phyloP scores from a whole-genome alignment of 1,140 invertebrate genomes.

The Neodiprion pinetum region DNA sequence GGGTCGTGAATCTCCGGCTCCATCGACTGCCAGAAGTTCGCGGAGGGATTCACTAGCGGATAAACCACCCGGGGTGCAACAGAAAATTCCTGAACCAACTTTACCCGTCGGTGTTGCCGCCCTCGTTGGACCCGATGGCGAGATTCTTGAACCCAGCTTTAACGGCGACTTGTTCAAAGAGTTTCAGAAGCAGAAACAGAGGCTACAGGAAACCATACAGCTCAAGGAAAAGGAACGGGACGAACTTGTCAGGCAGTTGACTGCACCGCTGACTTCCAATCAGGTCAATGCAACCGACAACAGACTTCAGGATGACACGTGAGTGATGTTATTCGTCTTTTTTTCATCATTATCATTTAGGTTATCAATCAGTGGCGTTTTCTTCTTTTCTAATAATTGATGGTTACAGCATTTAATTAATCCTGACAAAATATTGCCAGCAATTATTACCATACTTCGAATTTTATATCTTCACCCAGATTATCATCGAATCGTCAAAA shows the following conservation, averaged over 20 bases:
- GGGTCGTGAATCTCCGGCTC: slow-evolving; percentile 65
- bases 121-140: slow-evolving; percentile 47
- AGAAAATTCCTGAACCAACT: slow-evolving; percentile 55
- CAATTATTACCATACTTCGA: no score
- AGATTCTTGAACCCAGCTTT: slow-evolving; percentile 66
- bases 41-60: slow-evolving; percentile 68
- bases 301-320: slow-evolving; percentile 59
- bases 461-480: no score
- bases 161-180: slow-evolving; percentile 75
- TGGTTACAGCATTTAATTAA: slow-evolving; percentile 22
- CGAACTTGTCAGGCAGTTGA: slow-evolving; percentile 64
- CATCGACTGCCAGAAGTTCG: slow-evolving; percentile 67
- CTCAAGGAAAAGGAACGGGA: slow-evolving; percentile 67
- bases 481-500: no score
- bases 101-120: slow-evolving; percentile 50
- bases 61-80: slow-evolving; percentile 53
- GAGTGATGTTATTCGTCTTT: slow-evolving; percentile 33
- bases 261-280: slow-evolving; percentile 48
- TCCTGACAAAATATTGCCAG: neutral
- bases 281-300: slow-evolving; percentile 54
- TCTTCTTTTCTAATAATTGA: slow-evolving; percentile 6
- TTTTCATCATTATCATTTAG: slow-evolving; percentile 23
- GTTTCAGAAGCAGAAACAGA: slow-evolving; percentile 76
- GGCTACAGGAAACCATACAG: slow-evolving; percentile 70
- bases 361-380: no score